Base-by-base conservation (phyloP, 1,140 invertebrate genomes). In the Prorops nasuta region DNA sequence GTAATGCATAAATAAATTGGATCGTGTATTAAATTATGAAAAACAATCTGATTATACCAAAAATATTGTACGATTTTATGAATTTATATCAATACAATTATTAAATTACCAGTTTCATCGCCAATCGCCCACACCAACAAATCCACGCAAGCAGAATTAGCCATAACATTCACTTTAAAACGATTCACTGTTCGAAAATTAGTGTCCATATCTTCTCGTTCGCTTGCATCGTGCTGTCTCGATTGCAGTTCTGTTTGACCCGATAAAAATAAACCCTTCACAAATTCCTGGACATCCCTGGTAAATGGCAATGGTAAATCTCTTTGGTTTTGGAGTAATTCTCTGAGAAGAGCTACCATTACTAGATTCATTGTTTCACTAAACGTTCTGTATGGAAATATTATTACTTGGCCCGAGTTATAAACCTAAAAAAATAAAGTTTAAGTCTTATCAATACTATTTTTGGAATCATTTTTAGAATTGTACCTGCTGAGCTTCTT, bases 131-230 rank as follows among this genome's bases (percentile, higher is more conserved):
- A 99, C 20, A 98, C 94, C 2, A 99, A 81, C 0, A 99, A 82
- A 74, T 99, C 95, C 1, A 98, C 92, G 74, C 96, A 98, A 12
- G 94, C 93, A 2, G 96, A 94, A 79, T 97, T 98, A 0, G 94
- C 93, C 84, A 95, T 93, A 0, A 98, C 92, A 68, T 96, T 96
- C 20, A 98, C 87, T 79, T 96, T 96, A 65, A 95, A 93, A 67
- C 90, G 90, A 76, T 95, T 95, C 3, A 94, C 86, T 0, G 88
- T 85, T 1, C 84, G 81, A 60, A 79, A 87, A 72, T 90, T 90
- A 40, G 80, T 86, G 63, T 92, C 89, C n/a, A 85, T 78, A 48
- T 90, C 85, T 65, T 91, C 89, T n/a, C 83, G 80, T 64, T 91
- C 89, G 43, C 87, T 89, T 0, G 85, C 84, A 71, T 92, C 88